These are phyloP conservation scores for Scrobipalpa costella DNA, from an alignment of 2,888 invertebrate species.

Conservation along the genomic window DNA sequence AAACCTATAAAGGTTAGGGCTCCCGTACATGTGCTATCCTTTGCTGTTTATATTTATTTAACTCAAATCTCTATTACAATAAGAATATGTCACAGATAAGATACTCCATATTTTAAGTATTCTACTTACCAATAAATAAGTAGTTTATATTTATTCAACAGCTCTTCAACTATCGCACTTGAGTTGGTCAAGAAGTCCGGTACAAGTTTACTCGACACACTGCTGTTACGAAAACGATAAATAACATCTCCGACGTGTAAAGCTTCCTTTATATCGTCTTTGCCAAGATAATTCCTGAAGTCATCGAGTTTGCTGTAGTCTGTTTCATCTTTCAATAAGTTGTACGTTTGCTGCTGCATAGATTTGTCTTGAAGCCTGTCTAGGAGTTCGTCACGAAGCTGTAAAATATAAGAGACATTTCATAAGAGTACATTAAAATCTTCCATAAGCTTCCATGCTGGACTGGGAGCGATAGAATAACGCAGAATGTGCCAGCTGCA, in stretches of 20 bases:
- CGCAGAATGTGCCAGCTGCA: no score
- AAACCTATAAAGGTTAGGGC: no score
- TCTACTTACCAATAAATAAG: constrained; percentile 82
- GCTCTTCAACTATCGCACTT: constrained; percentile 78
- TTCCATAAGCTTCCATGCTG: no score
- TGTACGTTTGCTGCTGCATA: constrained; percentile 52
- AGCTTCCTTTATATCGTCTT: constrained; percentile 76
- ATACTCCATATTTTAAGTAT: background rate
- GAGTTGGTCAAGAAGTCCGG: constrained; percentile 85
- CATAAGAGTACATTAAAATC: no score
- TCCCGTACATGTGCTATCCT: no score
- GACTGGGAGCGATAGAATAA: no score
- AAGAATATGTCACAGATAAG: no score
- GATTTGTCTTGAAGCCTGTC: constrained; percentile 50
- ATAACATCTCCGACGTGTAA: constrained; percentile 87
- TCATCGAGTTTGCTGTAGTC: constrained; percentile 63
- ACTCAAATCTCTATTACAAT: no score
- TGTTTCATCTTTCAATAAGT: constrained; percentile 44
- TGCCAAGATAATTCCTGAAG: constrained; percentile 81
- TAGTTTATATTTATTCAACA: constrained; percentile 83
- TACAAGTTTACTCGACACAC: constrained; percentile 59
- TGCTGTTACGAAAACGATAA: constrained; percentile 50
- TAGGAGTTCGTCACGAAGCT: constrained; percentile 56
- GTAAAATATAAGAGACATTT: constrained; percentile 35
- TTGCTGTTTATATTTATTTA: no score